Evolutionary conservation across 1,140 invertebrate species (phyloP), one percentile per base, ranked within the genome.

Genomic region (Camponotus pennsylvanicus): DNA sequence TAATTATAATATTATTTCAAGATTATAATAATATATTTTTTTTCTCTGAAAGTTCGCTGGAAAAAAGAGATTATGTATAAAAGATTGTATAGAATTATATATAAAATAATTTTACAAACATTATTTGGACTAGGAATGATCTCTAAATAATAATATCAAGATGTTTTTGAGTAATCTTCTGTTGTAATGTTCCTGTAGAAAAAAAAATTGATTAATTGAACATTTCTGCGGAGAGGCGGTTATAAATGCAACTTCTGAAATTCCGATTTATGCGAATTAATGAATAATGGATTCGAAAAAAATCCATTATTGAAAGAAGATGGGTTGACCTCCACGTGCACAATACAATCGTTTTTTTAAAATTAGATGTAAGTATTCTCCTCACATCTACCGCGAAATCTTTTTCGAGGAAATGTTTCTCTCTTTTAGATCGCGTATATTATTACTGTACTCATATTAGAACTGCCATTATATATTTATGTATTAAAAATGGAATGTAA

Each of bases 391-490:
- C 27, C 21, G 40, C 9, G 21, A n/a, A 13, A 49, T 69, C 42
- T n/a, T 0, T 61, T 27, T 57, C 64, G 37, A 34, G 18, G 18
- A 59, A 59, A 45, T 4, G 42, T 34, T 71, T 52, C 21, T 64
- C 11, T 61, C 27, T 9, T 73, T 34, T 21, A 27, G 11, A 34
- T n/a, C 45, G 45, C 59, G 27, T 63, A 45, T 73, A 61, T 34
- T 73, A 75, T 42, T 49, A 15, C 1, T 61, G 18, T 70, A 61
- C 13, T 66, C 40, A 66, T 37, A 34, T 18, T 66, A 11, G 63
- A 77, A 85, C 15, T 78, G 73, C 73, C 82, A 85, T 76, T 76
- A 64, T 66, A 52, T 52, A 57, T 85, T 78, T 85, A 66, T 63
- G 32, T 77, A 49, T 78, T 18, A 85, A n/a, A 85, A n/a, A 85